Evolutionary conservation across 2,797 vertebrate species (phyloP).

Genomic region (Poecile montanus): DNA sequence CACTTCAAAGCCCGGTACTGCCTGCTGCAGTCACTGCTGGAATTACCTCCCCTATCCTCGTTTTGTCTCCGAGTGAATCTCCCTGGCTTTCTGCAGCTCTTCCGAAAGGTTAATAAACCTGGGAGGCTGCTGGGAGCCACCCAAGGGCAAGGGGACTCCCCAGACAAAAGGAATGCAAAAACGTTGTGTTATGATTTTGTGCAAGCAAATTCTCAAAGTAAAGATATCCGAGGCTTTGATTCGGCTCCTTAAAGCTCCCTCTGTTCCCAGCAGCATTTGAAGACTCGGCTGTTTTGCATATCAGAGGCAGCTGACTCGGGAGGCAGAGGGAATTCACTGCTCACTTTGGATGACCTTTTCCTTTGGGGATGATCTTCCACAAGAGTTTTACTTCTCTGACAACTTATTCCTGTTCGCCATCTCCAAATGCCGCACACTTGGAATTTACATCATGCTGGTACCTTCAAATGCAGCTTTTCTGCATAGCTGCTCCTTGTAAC

Average conservation of each 20-base stretch:
- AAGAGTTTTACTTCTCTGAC: background rate
- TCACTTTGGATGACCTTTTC: background rate
- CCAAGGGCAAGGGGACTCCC: slow-evolving; percentile 26
- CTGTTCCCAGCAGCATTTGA: slow-evolving; percentile 38
- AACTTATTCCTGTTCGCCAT: background rate
- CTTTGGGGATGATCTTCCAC: background rate
- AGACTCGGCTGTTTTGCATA: slow-evolving; percentile 34
- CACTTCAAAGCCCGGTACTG: slow-evolving; percentile 42
- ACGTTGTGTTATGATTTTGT: slow-evolving; percentile 11
- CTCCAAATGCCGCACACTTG: background rate
- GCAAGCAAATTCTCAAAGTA: slow-evolving; percentile 30
- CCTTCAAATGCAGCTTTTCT: background rate
- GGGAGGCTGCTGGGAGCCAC: slow-evolving; percentile 8
- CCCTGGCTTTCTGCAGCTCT: background rate
- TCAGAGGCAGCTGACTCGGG: slow-evolving; percentile 20
- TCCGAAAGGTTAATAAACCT: slow-evolving; percentile 43
- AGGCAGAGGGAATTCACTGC: background rate
- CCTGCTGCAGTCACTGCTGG: slow-evolving; percentile 5
- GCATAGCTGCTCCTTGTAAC: background rate
- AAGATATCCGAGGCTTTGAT: slow-evolving; percentile 47
- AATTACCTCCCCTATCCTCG: slow-evolving; percentile 35
- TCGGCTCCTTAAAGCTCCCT: background rate
- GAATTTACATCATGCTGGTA: background rate
- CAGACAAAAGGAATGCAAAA: slow-evolving; percentile 33
- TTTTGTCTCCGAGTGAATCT: slow-evolving; percentile 1